Evolutionary conservation across 1,140 invertebrate genomes (phyloP).

Genomic region (Zaprionus lachaisei): DNA sequence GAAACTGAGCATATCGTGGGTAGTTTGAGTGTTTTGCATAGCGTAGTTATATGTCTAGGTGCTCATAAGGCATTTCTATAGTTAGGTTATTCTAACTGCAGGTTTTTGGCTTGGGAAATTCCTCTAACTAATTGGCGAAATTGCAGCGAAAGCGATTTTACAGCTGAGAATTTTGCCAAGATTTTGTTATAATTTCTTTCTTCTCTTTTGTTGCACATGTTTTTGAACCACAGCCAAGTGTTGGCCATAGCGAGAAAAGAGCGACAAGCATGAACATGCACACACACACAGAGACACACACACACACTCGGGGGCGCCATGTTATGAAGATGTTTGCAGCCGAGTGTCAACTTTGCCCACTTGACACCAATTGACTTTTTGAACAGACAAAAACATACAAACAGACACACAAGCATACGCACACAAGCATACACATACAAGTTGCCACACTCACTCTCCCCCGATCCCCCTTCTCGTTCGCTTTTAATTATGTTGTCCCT

Average conservation of each 20-base stretch:
- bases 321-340: slow-evolving; percentile 41
- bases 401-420: slow-evolving; percentile 4
- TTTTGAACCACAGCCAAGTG: slow-evolving; percentile 27
- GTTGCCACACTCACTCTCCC: slow-evolving; percentile 27
- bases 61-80: neutral
- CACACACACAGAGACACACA: neutral
- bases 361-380: slow-evolving; percentile 59
- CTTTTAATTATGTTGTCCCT: slow-evolving; percentile 50
- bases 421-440: slow-evolving; percentile 11
- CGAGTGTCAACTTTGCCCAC: slow-evolving; percentile 39
- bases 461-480: neutral
- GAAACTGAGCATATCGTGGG: neutral
- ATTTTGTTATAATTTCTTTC: neutral
- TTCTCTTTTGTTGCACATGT: slow-evolving; percentile 7
- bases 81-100: neutral
- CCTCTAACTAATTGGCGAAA: neutral
- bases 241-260: slow-evolving; percentile 4
- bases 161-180: neutral
- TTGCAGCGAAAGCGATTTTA: slow-evolving; percentile 33
- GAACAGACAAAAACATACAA: slow-evolving; percentile 11
- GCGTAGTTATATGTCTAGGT: too few species aligned
- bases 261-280: neutral
- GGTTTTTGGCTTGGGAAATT: neutral
- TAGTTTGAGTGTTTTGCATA: too few species aligned
- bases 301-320: neutral